phyloP scores from a whole-genome alignment of 2,888 invertebrate genomes.

The Cantharis rufa region DNA sequence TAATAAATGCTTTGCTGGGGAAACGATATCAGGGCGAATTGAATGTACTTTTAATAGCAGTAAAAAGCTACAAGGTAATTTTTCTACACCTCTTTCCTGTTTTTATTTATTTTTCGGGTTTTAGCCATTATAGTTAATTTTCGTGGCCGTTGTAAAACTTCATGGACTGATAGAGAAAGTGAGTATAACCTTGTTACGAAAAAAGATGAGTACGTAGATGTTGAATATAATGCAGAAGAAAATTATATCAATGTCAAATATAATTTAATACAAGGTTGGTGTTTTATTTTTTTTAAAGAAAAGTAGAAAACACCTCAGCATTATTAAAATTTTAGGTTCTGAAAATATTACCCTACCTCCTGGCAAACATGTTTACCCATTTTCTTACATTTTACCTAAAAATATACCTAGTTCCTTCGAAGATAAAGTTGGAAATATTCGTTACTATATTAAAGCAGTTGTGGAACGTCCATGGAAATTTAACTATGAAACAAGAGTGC shows the following conservation, averaged over 20 bases:
- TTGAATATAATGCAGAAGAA: conserved; percentile 14
- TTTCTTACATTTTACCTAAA: conserved; percentile 40
- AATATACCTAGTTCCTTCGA: conserved; percentile 43
- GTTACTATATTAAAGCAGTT: conserved; percentile 41
- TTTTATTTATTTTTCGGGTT: conserved; percentile 1
- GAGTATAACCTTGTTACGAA: conserved; percentile 9
- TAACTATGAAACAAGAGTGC: conserved; percentile 42
- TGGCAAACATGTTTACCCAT: conserved; percentile 46
- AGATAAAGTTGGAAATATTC: conserved; percentile 40
- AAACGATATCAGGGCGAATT: conserved; percentile 29
- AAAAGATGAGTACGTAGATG: neutral
- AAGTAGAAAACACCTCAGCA: neutral
- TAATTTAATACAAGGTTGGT: conserved; percentile 17
- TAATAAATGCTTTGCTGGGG: conserved; percentile 24
- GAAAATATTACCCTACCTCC: conserved; percentile 36
- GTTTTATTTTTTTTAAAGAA: no score
- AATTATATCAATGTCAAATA: conserved; percentile 14
- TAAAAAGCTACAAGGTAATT: conserved; percentile 29
- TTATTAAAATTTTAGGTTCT: conserved; percentile 34
- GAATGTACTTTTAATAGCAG: conserved; percentile 27
- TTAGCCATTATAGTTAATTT: conserved; percentile 26
- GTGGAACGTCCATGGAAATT: conserved; percentile 47
- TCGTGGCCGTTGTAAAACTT: conserved; percentile 27
- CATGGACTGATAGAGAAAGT: conserved; percentile 25
- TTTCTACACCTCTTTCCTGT: neutral